Conservation (phyloP, 2,113 vertebrate species). For the Platycercus adscitus region DNA sequence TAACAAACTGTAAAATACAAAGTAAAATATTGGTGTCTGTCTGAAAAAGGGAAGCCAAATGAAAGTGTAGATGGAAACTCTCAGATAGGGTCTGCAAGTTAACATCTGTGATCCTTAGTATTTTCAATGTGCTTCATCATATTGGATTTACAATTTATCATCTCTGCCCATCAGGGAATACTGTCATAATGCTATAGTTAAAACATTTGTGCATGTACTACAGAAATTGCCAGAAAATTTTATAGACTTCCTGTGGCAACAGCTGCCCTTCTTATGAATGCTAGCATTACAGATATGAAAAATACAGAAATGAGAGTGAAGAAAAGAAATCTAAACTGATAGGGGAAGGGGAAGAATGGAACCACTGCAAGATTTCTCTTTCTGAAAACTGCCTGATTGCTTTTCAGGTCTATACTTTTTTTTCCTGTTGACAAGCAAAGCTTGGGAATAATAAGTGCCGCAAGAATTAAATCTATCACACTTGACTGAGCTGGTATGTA, state of each 20-base stretch:
- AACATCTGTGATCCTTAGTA: not conserved
- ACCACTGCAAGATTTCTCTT: not conserved
- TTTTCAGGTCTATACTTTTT: constrained; percentile 40
- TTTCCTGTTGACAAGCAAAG: constrained; percentile 33
- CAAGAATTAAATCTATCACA: constrained; percentile 60
- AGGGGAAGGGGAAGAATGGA: not conserved
- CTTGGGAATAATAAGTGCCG: constrained; percentile 40
- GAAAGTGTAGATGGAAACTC: not conserved
- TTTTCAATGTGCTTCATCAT: not conserved
- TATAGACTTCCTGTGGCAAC: not conserved
- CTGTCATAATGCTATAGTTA: not conserved
- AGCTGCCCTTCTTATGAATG: not conserved
- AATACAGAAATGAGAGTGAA: not conserved
- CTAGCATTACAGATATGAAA: not conserved
- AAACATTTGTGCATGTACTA: not conserved
- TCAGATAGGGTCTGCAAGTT: not conserved
- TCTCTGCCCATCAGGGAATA: not conserved
- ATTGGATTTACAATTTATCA: not conserved
- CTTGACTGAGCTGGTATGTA: constrained; percentile 28
- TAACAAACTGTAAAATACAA: not conserved
- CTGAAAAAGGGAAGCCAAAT: not conserved
- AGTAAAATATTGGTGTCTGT: not conserved
- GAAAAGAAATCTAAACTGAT: constrained; percentile 14
- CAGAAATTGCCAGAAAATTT: not conserved
- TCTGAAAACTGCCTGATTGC: constrained; percentile 44